phyloP scores from a whole-genome alignment of 2,797 vertebrate species.

The Sebastes ruberrimus region DNA sequence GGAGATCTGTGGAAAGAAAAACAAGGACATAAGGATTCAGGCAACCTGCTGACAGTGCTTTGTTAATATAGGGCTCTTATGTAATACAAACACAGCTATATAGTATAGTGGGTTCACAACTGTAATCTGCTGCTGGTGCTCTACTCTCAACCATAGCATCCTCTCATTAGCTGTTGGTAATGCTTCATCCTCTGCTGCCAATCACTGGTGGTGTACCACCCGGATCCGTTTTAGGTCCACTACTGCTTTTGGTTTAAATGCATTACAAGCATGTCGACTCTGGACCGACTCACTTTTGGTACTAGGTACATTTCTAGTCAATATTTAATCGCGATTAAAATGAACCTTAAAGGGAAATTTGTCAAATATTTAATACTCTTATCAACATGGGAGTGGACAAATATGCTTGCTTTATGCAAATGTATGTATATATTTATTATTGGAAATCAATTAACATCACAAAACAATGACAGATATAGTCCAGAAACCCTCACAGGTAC shows the following conservation, averaged over 20 bases:
- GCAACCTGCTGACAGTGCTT: slow-evolving; percentile 18
- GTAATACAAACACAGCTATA: slow-evolving; percentile 19
- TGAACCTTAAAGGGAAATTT: too few relatives aligned
- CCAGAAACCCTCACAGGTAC: too few relatives aligned
- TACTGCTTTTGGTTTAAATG: neutral
- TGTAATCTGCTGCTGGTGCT: neutral
- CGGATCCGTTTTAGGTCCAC: neutral
- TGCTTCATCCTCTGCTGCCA: neutral
- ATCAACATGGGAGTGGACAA: too few relatives aligned
- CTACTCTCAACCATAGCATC: neutral
- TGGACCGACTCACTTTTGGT: neutral
- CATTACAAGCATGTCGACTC: too few relatives aligned
- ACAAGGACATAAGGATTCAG: slow-evolving; percentile 30
- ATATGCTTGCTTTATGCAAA: too few relatives aligned
- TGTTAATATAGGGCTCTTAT: slow-evolving; percentile 14
- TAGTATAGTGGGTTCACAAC: neutral
- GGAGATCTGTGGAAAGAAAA: slow-evolving; percentile 63
- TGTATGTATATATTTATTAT: too few relatives aligned
- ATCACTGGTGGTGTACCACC: slow-evolving; percentile 4
- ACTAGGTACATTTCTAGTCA: neutral
- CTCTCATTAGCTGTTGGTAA: neutral
- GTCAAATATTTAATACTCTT: too few relatives aligned
- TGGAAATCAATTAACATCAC: too few relatives aligned
- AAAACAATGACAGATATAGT: too few relatives aligned
- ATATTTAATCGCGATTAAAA: too few relatives aligned